phyloP scores from a whole-genome alignment of 2,888 invertebrate genomes.

The Eupeodes luniger region DNA sequence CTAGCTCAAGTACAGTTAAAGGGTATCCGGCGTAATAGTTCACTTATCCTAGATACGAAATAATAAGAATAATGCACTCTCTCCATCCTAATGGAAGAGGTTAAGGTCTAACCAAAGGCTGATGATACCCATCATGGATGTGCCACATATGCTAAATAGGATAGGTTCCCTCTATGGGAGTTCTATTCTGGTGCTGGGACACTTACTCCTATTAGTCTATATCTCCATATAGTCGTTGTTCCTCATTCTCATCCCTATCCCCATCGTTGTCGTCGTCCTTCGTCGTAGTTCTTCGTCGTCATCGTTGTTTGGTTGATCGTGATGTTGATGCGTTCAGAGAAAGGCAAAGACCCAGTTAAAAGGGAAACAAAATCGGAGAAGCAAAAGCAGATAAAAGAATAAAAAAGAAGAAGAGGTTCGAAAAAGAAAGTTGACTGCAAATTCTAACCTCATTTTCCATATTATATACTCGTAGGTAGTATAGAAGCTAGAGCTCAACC shows the following conservation, averaged over 20 bases:
- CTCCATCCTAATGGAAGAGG: conserved; percentile 63
- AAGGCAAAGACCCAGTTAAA: conserved; percentile 37
- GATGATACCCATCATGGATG: conserved; percentile 48
- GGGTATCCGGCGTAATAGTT: conserved; percentile 68
- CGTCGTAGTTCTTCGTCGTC: neutral
- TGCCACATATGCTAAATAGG: conserved; percentile 70
- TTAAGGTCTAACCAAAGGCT: conserved; percentile 70
- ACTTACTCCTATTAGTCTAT: conserved; percentile 59
- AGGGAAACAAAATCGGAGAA: neutral
- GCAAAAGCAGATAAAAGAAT: too few relatives aligned
- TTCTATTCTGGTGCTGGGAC: conserved; percentile 3
- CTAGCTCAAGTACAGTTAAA: conserved; percentile 23
- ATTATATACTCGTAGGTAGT: neutral
- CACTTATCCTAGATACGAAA: conserved; percentile 70
- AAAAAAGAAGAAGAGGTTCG: neutral
- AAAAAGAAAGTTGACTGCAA: conserved; percentile 57
- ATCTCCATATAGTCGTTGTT: conserved; percentile 14
- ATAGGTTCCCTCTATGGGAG: conserved; percentile 4
- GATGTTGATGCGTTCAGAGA: conserved; percentile 54
- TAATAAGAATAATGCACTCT: conserved; percentile 69
- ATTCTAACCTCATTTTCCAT: conserved; percentile 62
- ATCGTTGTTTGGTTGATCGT: conserved; percentile 5
- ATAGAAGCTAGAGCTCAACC: conserved; percentile 41
- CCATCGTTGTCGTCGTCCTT: too few relatives aligned
- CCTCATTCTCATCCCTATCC: too few relatives aligned